Evolutionary conservation across 2,113 vertebrate species (phyloP).

Genomic region (Edolisoma coerulescens): DNA sequence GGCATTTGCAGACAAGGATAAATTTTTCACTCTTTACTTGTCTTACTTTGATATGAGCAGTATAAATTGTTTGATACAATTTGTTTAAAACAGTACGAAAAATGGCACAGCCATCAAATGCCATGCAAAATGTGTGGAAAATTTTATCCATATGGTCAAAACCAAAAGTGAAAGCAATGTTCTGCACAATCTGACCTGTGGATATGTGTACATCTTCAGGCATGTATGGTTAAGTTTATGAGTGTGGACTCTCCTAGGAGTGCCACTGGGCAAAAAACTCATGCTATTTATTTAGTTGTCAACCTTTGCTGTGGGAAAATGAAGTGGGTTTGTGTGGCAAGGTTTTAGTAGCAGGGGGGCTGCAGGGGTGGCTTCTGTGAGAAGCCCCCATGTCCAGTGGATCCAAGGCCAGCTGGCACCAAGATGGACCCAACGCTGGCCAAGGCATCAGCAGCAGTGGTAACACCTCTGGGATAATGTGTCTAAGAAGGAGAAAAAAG

Average conservation of each 20-base stretch:
- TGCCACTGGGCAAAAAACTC: not conserved
- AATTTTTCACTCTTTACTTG: not conserved
- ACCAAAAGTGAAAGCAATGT: not conserved
- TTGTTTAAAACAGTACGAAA: constrained; percentile 5
- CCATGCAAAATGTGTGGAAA: not conserved
- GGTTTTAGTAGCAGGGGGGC: not conserved
- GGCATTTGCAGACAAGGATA: not conserved
- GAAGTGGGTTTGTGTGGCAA: not conserved
- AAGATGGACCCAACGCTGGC: too few relatives aligned
- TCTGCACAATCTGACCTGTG: not conserved
- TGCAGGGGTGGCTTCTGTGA: not conserved
- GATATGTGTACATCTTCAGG: not conserved
- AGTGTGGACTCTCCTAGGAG: not conserved
- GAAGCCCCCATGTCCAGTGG: not conserved
- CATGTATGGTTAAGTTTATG: not conserved
- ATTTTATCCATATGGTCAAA: not conserved
- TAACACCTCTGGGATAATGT: not conserved
- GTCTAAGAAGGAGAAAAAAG: not conserved
- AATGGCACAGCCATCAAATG: not conserved
- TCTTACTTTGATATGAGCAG: not conserved
- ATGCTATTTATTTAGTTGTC: not conserved
- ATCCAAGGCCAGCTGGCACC: not conserved
- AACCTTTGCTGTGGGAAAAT: not conserved
- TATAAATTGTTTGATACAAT: not conserved
- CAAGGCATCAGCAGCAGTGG: not conserved